phyloP scores from a whole-genome alignment of 1,140 invertebrate species.

The Megalonaias nervosa region DNA sequence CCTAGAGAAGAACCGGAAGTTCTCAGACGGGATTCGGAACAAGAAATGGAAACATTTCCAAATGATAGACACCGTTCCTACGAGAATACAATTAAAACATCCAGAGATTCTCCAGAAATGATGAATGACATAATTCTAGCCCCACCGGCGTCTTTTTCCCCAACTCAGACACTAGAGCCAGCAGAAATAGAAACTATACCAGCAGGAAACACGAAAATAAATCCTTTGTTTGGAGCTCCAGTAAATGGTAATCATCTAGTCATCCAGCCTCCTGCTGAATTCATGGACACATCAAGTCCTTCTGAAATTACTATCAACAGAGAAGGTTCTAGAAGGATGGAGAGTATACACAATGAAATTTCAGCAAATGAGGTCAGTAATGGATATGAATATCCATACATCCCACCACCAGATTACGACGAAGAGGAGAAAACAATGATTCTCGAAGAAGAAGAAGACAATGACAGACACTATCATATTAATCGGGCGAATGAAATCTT shows the following conservation, averaged over 20 bases:
- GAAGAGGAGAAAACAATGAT: conserved; percentile 30
- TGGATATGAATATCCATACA: not conserved
- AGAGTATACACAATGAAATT: not conserved
- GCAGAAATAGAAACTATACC: conserved; percentile 1
- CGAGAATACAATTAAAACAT: conserved; percentile 20
- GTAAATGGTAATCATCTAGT: not conserved
- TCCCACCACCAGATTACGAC: conserved; percentile 31
- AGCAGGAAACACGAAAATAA: no score
- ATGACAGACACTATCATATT: conserved; percentile 1
- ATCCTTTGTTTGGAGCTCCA: no score
- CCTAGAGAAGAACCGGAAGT: not conserved
- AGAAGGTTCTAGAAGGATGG: not conserved
- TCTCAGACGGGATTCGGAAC: not conserved
- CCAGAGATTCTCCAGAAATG: conserved; percentile 13
- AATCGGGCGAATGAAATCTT: not conserved
- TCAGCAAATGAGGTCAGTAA: not conserved
- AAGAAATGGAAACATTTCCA: conserved; percentile 1
- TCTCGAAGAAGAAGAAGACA: conserved; percentile 23
- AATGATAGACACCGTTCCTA: conserved; percentile 18
- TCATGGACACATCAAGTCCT: not conserved
- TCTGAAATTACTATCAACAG: not conserved
- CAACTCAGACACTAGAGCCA: conserved; percentile 4
- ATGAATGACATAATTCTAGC: conserved; percentile 26
- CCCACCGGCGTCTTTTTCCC: conserved; percentile 17
- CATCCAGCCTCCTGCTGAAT: not conserved